Evolutionary conservation across 2,113 vertebrate genomes (phyloP), one percentile per base, ranked within the genome.

Genomic region (Zapus hudsonius): DNA sequence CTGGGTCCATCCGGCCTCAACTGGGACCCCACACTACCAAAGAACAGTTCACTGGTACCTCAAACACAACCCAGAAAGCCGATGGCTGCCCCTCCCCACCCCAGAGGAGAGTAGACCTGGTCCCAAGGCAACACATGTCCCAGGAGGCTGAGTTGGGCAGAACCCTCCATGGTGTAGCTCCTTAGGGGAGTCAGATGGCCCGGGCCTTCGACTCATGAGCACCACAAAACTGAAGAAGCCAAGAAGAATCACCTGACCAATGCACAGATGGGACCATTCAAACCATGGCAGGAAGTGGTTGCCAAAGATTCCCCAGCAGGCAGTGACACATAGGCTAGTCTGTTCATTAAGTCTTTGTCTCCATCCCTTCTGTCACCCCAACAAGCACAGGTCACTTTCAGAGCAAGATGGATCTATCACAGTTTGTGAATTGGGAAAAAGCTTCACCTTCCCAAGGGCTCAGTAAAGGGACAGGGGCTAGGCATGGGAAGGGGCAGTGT

Each of bases 211-310:
- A 52, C 70, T 86, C 80, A 70, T 40, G 76, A 76, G 16, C 29
- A 47, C 40, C 27, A 33, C 57, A 74, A 42, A 84, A 57, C 59
- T 16, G 6, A 5, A 67, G 66, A 40, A 73, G 40, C 33, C 10
- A 23, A 69, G 59, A 84, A 10, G 12, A n/a, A 16, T 72, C 66
- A 40, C 27, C 7, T 33, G 70, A 52, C 44, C 86, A 17, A 36
- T 5, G 16, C 12, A 5, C 29, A 86, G 63, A 38, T 9, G 69
- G 42, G 36, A 70, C 61, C 44, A n/a, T 70, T 2, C 33, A 87
- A 61, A 61, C 44, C 64, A 27, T 0, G 1, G 36, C 0, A 0
- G 42, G n/a, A 72, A 52, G 80, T 2, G 0, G 42, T 8, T 66
- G 38, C 15, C 80, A 64, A 40, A 89, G 69, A 74, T 73, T 89